Base-by-base conservation (phyloP, 1,140 invertebrate genomes). In the Eurytemora carolleeae region DNA sequence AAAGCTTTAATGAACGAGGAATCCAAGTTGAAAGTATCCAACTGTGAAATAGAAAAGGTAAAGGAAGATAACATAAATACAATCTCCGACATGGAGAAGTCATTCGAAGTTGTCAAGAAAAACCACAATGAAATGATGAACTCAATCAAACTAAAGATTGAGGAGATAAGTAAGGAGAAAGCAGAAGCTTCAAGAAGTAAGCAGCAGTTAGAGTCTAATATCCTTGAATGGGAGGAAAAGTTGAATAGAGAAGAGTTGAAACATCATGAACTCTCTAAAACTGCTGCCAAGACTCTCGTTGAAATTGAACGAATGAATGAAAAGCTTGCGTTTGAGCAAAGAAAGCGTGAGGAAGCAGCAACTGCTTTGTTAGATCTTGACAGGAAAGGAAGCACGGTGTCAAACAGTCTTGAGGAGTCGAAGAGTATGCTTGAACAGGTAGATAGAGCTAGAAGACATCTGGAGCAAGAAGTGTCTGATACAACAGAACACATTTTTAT, bases 201-300 rank as follows among this genome's bases (percentile, higher is more conserved):
- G 86, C 98, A 98, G 86, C 98, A 98, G 79, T 79, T 98, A 68
- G 95, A 99, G 77, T 86, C 87, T 67, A 94, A 98, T 78, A 97
- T 98, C 78, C 98, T 97, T 73, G 94, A 98, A 74, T 79, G 98
- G 57, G 94, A 98, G 76, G 77, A 79, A 64, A 76, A 77, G 55
- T 67, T 81, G 18, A 79, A 81, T 59, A 74, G 76, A 57, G 75
- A 75, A 62, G 76, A 76, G 69, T 75, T 76, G 20, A 73, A 71
- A n/a, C 77, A 77, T 64, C 76, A 77, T 57, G 80, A 81, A 64
- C 70, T 76, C 12, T 79, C 81, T 67, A 81, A 79, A 72, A 77
- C 73, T 66, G 74, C 78, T 66, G 82, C 82, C 71, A 68, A 56
- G 18, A 68, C 79, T 31, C 61, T 59, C 16, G 74, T 76, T 65